phyloP scores from a whole-genome alignment of 2,797 vertebrate species.

The Limnodromus scolopaceus region DNA sequence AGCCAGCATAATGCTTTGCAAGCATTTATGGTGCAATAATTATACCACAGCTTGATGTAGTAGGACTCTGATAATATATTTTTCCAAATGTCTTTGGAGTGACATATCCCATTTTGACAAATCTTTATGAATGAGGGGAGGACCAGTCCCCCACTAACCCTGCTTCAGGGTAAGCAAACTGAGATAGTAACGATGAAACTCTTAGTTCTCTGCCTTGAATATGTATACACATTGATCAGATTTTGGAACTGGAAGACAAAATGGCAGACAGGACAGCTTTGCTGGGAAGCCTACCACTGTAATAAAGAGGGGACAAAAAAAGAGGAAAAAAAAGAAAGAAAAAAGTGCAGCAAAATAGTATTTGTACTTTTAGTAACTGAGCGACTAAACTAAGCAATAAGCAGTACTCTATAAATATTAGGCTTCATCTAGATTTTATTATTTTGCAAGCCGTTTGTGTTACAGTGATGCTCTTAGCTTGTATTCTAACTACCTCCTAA shows the following conservation, averaged over 20 bases:
- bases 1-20: background rate
- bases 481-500: background rate
- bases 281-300: background rate
- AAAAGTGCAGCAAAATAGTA: background rate
- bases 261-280: background rate
- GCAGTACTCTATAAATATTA: background rate
- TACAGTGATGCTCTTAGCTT: background rate
- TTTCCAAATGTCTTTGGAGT: background rate
- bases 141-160: background rate
- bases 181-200: background rate
- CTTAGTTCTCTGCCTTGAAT: background rate
- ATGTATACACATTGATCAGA: background rate
- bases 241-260: background rate
- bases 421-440: background rate
- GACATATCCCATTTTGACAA: background rate
- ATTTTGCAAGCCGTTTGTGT: background rate
- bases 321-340: no score
- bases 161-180: background rate
- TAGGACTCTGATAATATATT: background rate
- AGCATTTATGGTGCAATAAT: constrained; percentile 9
- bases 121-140: background rate
- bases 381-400: background rate
- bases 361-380: background rate
- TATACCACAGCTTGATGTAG: background rate
- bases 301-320: background rate